These are phyloP conservation scores for Endomychus coccineus DNA, from an alignment of 2,888 invertebrate species.

Conservation along the genomic window DNA sequence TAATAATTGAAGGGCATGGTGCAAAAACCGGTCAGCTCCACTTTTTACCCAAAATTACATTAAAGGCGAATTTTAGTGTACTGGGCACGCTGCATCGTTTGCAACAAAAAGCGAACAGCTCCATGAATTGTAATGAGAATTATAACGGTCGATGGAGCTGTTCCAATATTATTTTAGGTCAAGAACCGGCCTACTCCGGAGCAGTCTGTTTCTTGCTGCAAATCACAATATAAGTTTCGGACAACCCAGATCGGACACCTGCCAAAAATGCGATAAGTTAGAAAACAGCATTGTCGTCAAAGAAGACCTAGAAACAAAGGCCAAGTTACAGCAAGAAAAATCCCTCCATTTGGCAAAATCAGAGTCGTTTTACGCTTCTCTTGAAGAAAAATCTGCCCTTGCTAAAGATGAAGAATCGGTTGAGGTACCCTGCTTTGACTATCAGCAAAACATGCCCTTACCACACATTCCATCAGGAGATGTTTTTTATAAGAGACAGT, in stretches of 20 bases:
- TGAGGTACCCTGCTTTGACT: conserved; percentile 23
- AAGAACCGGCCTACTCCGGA: too few species aligned
- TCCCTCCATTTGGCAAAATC: conserved; percentile 21
- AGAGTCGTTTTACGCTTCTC: conserved; percentile 18
- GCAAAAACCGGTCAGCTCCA: too few species aligned
- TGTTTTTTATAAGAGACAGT: conserved; percentile 23
- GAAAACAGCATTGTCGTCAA: conserved; percentile 11
- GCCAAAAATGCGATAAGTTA: conserved; percentile 16
- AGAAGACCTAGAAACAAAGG: conserved; percentile 15
- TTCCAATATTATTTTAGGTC: too few species aligned
- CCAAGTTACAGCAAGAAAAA: conserved; percentile 18
- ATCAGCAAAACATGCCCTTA: conserved; percentile 23
- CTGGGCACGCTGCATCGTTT: too few species aligned
- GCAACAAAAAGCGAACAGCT: too few species aligned
- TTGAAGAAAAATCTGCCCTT: conserved; percentile 19
- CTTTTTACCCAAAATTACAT: too few species aligned
- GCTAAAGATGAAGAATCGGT: conserved; percentile 17
- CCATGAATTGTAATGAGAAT: too few species aligned
- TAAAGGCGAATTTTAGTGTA: too few species aligned
- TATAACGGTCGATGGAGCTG: too few species aligned
- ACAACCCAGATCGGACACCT: conserved; percentile 17
- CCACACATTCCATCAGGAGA: conserved; percentile 21
- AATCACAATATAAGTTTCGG: conserved; percentile 18
- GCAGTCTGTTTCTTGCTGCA: too few species aligned
- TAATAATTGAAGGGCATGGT: too few species aligned